Base-by-base conservation (phyloP, 2,888 invertebrate species). In the Balanococcus diminutus region DNA sequence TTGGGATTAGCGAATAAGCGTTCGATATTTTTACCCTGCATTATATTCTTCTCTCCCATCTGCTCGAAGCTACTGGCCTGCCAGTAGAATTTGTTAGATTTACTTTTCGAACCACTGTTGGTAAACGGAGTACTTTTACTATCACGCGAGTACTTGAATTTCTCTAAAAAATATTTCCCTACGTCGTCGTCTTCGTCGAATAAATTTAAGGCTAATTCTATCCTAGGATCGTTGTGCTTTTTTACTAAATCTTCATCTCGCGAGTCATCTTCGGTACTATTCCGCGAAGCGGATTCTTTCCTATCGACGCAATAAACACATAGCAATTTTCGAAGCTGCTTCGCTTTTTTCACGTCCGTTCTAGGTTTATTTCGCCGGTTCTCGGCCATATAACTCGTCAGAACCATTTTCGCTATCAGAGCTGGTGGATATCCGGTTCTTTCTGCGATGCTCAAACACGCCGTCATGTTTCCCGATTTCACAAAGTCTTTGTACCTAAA, bases 181-280 rank as follows among this genome's bases (percentile, higher is more conserved):
- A 84, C 42, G 1, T 72, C 67, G 28, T 72, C 84, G 11, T 84
- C 39, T 28, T 84, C 84, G 75, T 72, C 84, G 72, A 84, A 84
- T 72, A 84, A 84, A 72, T 84, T 84, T n/a, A 84, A 72, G 9
- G 84, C 84, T 14, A 84, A 19, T 42, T 84, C 84, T n/a, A 84
- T 36, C 16, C 84, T 67, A 42, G 67, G 75, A 84, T 84, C 84
- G 46, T 84, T 39, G 42, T 84, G 84, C 28, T 72, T 67, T 25
- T 84, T 84, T 8, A 84, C 42, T 14, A 28, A 28, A 8, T 61
- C 28, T 39, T 39, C 39, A n/a, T 83, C 61, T 46, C 14, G 22
- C n/a, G n/a, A 28, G 2, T n/a, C 42, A 0, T 28, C 16, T n/a
- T 22, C n/a, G n/a, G 6, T 19, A 31, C 28, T 9, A 1, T 67